Evolutionary conservation across 2,797 vertebrate genomes (phyloP).

Genomic region (Enteromius fasciolatus): DNA sequence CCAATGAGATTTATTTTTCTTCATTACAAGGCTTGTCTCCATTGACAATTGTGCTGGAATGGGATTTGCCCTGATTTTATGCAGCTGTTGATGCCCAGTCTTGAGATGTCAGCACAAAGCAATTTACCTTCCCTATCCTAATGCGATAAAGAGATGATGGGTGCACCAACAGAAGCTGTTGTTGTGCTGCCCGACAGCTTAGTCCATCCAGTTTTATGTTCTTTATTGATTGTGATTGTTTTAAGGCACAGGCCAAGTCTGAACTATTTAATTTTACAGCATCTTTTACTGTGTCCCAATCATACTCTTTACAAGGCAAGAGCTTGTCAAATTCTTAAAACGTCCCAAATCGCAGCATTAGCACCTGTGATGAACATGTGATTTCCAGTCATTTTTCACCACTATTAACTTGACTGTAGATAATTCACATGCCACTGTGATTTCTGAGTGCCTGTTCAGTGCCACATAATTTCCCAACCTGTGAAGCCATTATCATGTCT

Average conservation of each 20-base stretch:
- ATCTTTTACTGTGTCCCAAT: background rate
- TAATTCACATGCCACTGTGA: slow-evolving; percentile 12
- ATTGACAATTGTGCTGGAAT: slow-evolving; percentile 35
- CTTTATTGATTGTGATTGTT: background rate
- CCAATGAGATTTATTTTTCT: slow-evolving; percentile 72
- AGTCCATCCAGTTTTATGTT: background rate
- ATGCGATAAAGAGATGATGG: slow-evolving; percentile 13
- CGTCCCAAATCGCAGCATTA: slow-evolving; percentile 1
- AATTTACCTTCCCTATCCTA: slow-evolving; percentile 23
- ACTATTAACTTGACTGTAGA: background rate
- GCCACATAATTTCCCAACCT: slow-evolving; percentile 19
- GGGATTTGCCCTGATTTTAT: slow-evolving; percentile 47
- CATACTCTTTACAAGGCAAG: background rate
- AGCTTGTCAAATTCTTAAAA: background rate
- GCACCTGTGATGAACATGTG: background rate
- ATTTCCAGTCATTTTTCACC: slow-evolving; percentile 3
- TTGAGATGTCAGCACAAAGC: slow-evolving; percentile 20
- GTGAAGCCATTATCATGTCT: slow-evolving; percentile 27
- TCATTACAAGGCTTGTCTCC: slow-evolving; percentile 58
- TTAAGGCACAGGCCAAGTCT: background rate
- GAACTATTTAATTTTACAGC: background rate
- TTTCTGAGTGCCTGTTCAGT: slow-evolving; percentile 15
- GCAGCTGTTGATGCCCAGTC: slow-evolving; percentile 30
- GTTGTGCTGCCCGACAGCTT: background rate
- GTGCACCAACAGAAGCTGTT: background rate